Percentiles rank a stretch among this genome's conserved stretches.
Conservation (phyloP, 2,797 vertebrate species). For the Fringilla coelebs region DNA sequence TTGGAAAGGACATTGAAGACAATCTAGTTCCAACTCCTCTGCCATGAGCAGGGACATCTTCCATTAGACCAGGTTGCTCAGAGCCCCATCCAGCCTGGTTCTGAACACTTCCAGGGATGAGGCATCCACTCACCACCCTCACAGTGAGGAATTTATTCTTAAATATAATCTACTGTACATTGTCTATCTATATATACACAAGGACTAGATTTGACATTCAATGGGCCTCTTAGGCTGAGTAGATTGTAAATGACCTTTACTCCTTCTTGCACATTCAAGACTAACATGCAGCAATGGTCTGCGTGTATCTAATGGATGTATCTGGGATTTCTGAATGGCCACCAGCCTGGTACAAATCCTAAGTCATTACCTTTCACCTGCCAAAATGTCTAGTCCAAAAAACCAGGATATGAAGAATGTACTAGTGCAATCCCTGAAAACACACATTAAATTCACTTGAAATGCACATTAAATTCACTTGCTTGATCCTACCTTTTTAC, state of each 20-base stretch:
- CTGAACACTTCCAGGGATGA: not conserved
- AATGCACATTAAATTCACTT: not conserved
- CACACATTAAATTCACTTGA: not conserved
- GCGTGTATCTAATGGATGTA: not conserved
- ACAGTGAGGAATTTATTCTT: not conserved
- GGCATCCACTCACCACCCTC: not conserved
- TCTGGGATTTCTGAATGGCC: not conserved
- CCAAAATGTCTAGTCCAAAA: not conserved
- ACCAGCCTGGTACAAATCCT: not conserved
- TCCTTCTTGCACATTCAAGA: not conserved
- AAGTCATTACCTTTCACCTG: not conserved
- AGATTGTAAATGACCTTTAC: not conserved
- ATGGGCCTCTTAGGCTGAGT: not conserved
- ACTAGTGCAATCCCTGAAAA: not conserved
- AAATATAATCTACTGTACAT: not conserved
- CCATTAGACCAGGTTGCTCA: not conserved
- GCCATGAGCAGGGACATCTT: no score
- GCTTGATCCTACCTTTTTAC: not conserved
- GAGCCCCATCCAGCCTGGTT: rapidly evolving
- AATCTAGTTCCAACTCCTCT: not conserved
- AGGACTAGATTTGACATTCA: not conserved
- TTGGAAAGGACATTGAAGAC: not conserved
- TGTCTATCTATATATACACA: not conserved
- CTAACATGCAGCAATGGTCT: not conserved
- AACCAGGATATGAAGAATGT: not conserved